Conservation (phyloP, 2,888 invertebrate species). For the Homarus gammarus region DNA sequence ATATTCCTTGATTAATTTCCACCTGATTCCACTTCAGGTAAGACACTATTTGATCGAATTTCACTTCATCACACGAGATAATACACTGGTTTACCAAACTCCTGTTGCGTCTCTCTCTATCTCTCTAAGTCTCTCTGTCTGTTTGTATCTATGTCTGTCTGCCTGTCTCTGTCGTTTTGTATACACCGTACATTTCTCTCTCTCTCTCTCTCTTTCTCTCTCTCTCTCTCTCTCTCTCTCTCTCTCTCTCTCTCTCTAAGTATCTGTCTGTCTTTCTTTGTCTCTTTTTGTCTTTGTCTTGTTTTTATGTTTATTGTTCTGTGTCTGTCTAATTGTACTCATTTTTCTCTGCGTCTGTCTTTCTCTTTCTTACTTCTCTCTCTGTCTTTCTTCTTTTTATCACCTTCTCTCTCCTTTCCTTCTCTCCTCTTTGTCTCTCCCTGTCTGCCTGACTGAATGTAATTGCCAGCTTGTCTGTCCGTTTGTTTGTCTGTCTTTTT, state of each 20-base stretch:
- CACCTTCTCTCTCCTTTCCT: too few species aligned
- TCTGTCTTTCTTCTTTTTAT: too few species aligned
- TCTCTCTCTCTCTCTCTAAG: not conserved
- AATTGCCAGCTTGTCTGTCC: too few species aligned
- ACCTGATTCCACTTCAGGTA: constrained; percentile 24
- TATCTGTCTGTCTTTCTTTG: not conserved
- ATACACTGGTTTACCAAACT: not conserved
- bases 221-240: not conserved
- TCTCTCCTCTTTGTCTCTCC: too few species aligned
- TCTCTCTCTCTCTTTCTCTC: too few species aligned
- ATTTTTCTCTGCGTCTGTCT: too few species aligned
- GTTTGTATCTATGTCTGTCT: not conserved
- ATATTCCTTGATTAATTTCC: constrained; percentile 43
- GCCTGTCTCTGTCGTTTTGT: not conserved
- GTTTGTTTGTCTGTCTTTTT: not conserved
- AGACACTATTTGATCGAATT: not conserved
- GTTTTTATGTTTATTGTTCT: too few species aligned
- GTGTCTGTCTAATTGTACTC: too few species aligned
- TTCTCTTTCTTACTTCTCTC: too few species aligned
- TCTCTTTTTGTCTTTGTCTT: too few species aligned
- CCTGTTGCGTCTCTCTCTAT: not conserved
- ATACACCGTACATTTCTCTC: too few species aligned
- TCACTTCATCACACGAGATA: not conserved
- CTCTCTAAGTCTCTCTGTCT: not conserved
- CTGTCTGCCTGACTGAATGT: too few species aligned